Evolutionary conservation across 1,140 invertebrate species (phyloP).

Genomic region (Drosophila cardini): DNA sequence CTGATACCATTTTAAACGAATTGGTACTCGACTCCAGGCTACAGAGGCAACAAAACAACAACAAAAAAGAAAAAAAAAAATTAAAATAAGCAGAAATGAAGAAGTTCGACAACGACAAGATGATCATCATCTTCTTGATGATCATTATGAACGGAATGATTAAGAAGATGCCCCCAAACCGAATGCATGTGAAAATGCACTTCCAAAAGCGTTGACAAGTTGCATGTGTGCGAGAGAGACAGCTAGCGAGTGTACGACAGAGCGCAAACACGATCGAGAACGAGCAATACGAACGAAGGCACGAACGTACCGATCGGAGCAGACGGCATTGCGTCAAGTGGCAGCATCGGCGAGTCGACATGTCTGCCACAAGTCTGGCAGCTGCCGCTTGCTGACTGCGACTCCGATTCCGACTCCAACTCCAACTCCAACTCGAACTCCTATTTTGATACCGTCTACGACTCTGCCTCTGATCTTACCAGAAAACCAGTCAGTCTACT

Average conservation of each 20-base stretch:
- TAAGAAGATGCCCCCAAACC: slow-evolving; percentile 6
- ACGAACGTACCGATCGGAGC: slow-evolving; percentile 51
- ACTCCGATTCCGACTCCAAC: no score
- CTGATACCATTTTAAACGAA: slow-evolving; percentile 84
- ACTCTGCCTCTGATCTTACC: not conserved
- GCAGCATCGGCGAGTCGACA: slow-evolving; percentile 69
- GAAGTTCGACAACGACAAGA: slow-evolving; percentile 57
- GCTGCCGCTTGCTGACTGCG: not conserved
- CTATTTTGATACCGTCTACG: not conserved
- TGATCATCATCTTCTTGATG: slow-evolving; percentile 20
- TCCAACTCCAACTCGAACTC: no score
- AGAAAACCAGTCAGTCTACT: slow-evolving; percentile 12
- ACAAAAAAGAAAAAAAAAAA: slow-evolving; percentile 6
- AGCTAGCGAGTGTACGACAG: not conserved
- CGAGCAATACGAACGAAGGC: slow-evolving; percentile 2
- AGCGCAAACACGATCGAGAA: not conserved
- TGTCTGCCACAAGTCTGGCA: slow-evolving; percentile 73
- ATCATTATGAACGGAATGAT: slow-evolving; percentile 21
- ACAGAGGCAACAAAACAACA: slow-evolving; percentile 51
- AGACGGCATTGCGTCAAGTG: slow-evolving; percentile 65
- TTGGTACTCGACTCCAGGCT: slow-evolving; percentile 68
- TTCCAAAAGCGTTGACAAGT: slow-evolving; percentile 12
- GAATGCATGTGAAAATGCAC: slow-evolving; percentile 60
- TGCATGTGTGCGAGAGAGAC: not conserved
- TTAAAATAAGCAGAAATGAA: slow-evolving; percentile 43